A percentile compares a stretch with the other conserved stretches of the same genome.
phyloP scores from a whole-genome alignment of 1,140 invertebrate species.

The Drosophila murphyi region DNA sequence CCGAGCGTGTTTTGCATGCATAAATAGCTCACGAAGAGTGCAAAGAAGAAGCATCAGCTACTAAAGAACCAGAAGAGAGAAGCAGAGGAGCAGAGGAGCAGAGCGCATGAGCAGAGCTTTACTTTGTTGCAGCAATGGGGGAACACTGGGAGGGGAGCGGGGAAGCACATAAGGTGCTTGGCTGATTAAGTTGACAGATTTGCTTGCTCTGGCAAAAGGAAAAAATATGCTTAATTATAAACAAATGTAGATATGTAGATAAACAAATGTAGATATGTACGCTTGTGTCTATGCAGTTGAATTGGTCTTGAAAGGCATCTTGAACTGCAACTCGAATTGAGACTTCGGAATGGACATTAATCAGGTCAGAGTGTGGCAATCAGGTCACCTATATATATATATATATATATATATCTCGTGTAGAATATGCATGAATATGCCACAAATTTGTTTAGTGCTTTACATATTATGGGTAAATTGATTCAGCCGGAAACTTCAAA shows the following conservation, averaged over 20 bases:
- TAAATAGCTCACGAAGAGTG: conserved; percentile 49
- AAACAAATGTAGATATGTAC: not conserved
- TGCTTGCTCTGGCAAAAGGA: conserved; percentile 13
- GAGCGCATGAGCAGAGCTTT: conserved; percentile 14
- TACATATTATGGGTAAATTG: no score
- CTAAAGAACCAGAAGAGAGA: not conserved
- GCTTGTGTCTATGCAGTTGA: conserved; percentile 28
- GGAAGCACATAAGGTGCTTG: conserved; percentile 7
- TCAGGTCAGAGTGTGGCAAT: no score
- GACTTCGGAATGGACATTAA: not conserved
- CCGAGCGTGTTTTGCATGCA: conserved; percentile 73
- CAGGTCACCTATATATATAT: no score
- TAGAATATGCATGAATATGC: no score
- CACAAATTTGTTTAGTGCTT: no score
- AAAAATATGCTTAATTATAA: conserved; percentile 6
- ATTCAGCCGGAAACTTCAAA: no score
- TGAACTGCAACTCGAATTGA: conserved; percentile 17
- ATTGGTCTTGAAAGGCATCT: conserved; percentile 24
- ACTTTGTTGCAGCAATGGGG: conserved; percentile 12
- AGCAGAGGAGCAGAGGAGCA: not conserved
- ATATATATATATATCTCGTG: no score
- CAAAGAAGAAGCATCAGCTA: not conserved
- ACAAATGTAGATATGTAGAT: not conserved
- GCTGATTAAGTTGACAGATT: conserved; percentile 49
- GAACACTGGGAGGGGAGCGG: no score